Conservation (phyloP, 2,888 invertebrate genomes). For the Thera obeliscata region DNA sequence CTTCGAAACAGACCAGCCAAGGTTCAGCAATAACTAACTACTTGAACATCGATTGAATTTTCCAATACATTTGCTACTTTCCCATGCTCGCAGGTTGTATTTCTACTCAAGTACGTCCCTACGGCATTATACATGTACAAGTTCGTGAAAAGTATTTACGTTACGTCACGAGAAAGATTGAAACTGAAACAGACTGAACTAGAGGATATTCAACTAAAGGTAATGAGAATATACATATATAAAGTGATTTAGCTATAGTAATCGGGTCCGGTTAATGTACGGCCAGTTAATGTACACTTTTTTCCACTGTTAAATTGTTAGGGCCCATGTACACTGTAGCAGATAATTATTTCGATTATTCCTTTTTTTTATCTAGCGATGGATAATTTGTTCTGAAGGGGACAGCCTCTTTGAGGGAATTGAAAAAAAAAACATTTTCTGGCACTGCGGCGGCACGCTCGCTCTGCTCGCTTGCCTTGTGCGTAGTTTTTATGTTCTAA, state of each 20-base stretch:
- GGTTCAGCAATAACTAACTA: neutral
- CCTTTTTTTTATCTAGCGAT: too few relatives aligned
- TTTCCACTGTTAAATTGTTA: too few relatives aligned
- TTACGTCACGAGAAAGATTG: constrained; percentile 59
- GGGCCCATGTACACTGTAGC: too few relatives aligned
- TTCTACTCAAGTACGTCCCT: constrained; percentile 66
- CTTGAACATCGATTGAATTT: constrained; percentile 23
- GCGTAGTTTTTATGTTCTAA: too few relatives aligned
- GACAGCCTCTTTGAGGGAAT: too few relatives aligned
- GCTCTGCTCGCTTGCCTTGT: too few relatives aligned
- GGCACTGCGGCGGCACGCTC: too few relatives aligned
- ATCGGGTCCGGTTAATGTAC: too few relatives aligned
- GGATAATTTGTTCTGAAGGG: neutral
- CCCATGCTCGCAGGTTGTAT: constrained; percentile 55
- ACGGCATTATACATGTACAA: constrained; percentile 65
- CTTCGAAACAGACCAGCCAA: neutral
- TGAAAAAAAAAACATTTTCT: too few relatives aligned
- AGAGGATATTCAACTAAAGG: constrained; percentile 73
- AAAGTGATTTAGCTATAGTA: too few relatives aligned
- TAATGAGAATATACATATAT: constrained; percentile 33
- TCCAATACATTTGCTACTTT: constrained; percentile 22
- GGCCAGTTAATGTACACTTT: too few relatives aligned
- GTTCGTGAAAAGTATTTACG: constrained; percentile 60
- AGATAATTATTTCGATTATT: too few relatives aligned
- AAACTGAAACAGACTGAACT: constrained; percentile 62